Percentiles rank a stretch among this genome's conserved stretches.
Evolutionary conservation across 2,797 vertebrate species (phyloP).

Genomic region (Oophaga sylvatica): DNA sequence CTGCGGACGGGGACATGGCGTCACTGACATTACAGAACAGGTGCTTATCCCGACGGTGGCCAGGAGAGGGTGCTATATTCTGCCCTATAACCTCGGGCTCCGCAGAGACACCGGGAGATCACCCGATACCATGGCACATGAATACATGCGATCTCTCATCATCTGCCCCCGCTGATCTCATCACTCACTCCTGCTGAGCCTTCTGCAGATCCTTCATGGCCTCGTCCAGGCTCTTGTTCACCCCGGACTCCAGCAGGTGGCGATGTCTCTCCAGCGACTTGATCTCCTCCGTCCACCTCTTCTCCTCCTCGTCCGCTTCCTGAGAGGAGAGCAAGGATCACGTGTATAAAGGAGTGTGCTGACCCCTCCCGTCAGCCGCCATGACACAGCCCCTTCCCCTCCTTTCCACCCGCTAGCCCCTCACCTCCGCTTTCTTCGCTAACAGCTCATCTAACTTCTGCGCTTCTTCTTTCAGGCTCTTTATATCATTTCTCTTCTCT

Average conservation of each 20-base stretch:
- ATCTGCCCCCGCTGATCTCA: neutral
- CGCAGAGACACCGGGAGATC: too few relatives aligned
- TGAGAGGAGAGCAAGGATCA: slow-evolving; percentile 38
- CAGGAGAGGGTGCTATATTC: neutral
- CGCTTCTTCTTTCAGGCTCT: slow-evolving; percentile 73
- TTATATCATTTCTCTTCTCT: slow-evolving; percentile 72
- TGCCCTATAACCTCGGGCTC: too few relatives aligned
- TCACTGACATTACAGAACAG: neutral
- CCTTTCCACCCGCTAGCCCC: neutral
- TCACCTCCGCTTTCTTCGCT: slow-evolving; percentile 76
- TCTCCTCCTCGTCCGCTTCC: slow-evolving; percentile 75
- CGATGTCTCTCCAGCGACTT: slow-evolving; percentile 76
- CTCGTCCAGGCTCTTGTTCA: slow-evolving; percentile 77
- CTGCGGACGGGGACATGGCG: slow-evolving; percentile 59
- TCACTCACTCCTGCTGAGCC: slow-evolving; percentile 73
- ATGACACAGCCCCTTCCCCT: neutral
- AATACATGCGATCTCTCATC: neutral
- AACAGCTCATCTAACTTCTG: slow-evolving; percentile 76
- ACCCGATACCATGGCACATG: too few relatives aligned
- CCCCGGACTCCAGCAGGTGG: slow-evolving; percentile 72
- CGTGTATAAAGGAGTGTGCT: neutral
- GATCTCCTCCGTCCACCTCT: slow-evolving; percentile 71
- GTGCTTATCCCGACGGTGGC: neutral
- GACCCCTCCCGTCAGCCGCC: neutral
- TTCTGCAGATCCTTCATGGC: slow-evolving; percentile 73